Base-by-base conservation (phyloP, 2,888 invertebrate species). In the Adelphocoris suturalis region DNA sequence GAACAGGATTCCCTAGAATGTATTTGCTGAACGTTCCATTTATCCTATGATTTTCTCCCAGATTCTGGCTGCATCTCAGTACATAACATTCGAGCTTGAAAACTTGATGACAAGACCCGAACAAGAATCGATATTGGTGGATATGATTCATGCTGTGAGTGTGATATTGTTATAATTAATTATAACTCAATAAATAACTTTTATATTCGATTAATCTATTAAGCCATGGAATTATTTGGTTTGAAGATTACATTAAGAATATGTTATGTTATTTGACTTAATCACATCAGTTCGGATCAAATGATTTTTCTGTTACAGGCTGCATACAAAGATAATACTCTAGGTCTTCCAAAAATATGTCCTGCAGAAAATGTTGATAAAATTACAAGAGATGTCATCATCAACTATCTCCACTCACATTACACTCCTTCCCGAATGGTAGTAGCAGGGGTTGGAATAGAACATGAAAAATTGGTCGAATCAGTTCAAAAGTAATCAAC, bases 311-410 rank as follows among this genome's bases (percentile, higher is more conserved):
- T 13, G 92, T 94, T 94, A 68, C 93, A 98, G 97, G 99, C 99
- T 90, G 99, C 98, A 0, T 99, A 97, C 93, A 95, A 95, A 92
- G 96, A 97, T 91, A 99, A 99, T 93, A 99, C 99, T 0, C 94
- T 99, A 52, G 99, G 99, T 12, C 94, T 99, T 89, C 98, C 99
- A 68, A 98, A 99, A 94, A 95, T 98, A 91, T 99, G 98, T 93
- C 97, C 98, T 0, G 93, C 94, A 86, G 96, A 96, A 91, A 97
- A 97, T 93, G 94, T 98, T 4, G 94, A 95, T n/a, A 95, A 94
- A 92, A 98, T 99, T 91, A 96, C 97, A 92, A 94, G 96, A 78
- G 94, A 96, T 61, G 94, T 96, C 91, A 94, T 99, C 80, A 95
- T 98, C 91, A 96, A 97, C 23, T 99, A 97, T 93, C 94, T 99